Conservation (phyloP, 2,797 vertebrate species). For the Echeneis naucrates region DNA sequence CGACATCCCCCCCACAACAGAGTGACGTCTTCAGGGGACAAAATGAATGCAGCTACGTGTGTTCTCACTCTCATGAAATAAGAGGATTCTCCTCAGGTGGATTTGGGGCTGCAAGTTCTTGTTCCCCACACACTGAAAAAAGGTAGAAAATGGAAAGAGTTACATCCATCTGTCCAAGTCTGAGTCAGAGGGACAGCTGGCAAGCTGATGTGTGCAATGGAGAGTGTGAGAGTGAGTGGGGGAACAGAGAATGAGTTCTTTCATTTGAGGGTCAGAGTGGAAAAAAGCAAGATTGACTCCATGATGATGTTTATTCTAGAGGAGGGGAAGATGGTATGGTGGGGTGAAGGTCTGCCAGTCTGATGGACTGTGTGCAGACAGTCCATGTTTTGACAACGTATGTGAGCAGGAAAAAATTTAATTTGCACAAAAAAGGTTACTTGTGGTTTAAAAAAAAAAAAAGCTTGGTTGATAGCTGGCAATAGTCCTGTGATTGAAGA, state of each 20-base stretch:
- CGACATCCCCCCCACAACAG: constrained; percentile 4
- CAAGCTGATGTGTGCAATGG: constrained; percentile 50
- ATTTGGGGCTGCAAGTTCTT: constrained; percentile 26
- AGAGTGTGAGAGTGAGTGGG: constrained; percentile 45
- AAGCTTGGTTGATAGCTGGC: no score
- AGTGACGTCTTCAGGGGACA: constrained; percentile 25
- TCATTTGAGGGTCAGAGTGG: constrained; percentile 75
- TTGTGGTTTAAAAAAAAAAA: no score
- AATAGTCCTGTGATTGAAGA: no score
- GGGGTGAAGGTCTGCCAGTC: constrained; percentile 58
- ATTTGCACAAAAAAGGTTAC: no score
- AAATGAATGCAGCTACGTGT: constrained; percentile 33
- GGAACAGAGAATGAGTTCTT: constrained; percentile 78
- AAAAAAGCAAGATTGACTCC: constrained; percentile 70
- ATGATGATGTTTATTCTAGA: constrained; percentile 77
- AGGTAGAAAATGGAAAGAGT: constrained; percentile 75
- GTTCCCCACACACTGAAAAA: constrained; percentile 30
- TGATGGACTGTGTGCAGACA: constrained; percentile 38
- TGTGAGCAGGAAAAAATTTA: background rate
- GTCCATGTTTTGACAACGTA: constrained; percentile 10
- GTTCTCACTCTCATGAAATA: background rate
- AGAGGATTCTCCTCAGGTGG: constrained; percentile 25
- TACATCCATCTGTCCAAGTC: constrained; percentile 54
- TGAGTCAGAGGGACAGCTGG: constrained; percentile 72
- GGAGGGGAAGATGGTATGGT: constrained; percentile 41